phyloP scores from a whole-genome alignment of 2,888 invertebrate species.

The Marronus borbonicus region DNA sequence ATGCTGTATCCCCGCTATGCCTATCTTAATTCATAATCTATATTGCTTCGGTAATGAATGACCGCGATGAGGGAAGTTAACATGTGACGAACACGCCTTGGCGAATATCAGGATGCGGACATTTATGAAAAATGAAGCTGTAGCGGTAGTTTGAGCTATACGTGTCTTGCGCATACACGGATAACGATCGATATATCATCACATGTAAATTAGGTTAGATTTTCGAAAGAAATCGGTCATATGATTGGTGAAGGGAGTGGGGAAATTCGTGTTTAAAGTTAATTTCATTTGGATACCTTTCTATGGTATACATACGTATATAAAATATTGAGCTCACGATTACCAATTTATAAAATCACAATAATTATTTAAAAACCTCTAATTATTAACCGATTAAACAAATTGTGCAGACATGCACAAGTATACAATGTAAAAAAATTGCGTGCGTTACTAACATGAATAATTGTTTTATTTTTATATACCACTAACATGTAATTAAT shows the following conservation, averaged over 20 bases:
- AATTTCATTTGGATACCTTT: background rate
- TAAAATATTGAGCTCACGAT: too few species aligned
- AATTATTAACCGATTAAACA: too few species aligned
- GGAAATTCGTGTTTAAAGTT: slow-evolving; percentile 10
- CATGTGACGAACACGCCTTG: background rate
- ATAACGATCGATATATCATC: slow-evolving; percentile 34
- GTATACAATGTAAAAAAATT: too few species aligned
- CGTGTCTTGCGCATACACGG: background rate
- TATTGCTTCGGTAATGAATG: slow-evolving; percentile 36
- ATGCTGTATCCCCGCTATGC: slow-evolving; percentile 48
- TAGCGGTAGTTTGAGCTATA: background rate
- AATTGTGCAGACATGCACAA: too few species aligned
- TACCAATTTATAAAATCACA: too few species aligned
- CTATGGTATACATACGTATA: too few species aligned
- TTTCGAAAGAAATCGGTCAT: too few species aligned
- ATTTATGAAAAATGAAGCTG: slow-evolving; percentile 10
- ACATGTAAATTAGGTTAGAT: slow-evolving; percentile 34
- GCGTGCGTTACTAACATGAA: too few species aligned
- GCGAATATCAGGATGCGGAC: slow-evolving; percentile 5
- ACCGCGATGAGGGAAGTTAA: slow-evolving; percentile 16
- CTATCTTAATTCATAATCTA: slow-evolving; percentile 50
- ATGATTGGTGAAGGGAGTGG: too few species aligned
- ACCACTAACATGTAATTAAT: too few species aligned
- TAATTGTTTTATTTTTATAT: too few species aligned
- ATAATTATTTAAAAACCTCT: too few species aligned